These are phyloP conservation scores for Drosophila insularis DNA, from an alignment of 1,140 invertebrate genomes.

Conservation along the genomic window DNA sequence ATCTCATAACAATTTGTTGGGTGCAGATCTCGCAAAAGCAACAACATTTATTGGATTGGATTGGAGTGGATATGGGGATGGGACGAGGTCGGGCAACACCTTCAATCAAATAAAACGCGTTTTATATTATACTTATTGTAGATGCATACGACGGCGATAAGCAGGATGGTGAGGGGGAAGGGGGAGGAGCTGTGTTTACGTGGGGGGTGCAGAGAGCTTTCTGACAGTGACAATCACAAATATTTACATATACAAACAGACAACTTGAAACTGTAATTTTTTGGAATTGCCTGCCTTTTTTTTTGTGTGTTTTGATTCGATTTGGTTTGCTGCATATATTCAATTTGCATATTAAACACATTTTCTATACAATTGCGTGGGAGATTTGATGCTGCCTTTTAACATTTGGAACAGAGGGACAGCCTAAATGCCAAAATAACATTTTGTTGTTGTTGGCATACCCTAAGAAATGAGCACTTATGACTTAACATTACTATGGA, in stretches of 20 bases:
- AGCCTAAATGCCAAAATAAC: background rate
- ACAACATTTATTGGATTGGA: conserved; percentile 27
- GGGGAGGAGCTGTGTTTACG: background rate
- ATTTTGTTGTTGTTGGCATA: background rate
- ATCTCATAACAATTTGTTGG: conserved; percentile 73
- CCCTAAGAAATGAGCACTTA: background rate
- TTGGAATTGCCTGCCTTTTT: conserved; percentile 2
- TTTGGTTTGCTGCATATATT: conserved; percentile 7
- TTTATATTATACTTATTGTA: conserved; percentile 33
- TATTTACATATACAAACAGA: conserved; percentile 2
- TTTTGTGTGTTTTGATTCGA: background rate
- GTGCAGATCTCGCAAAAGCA: conserved; percentile 21
- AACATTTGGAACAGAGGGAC: conserved; percentile 1
- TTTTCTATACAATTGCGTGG: conserved; percentile 27
- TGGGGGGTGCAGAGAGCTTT: background rate
- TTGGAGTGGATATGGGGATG: background rate
- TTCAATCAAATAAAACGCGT: conserved; percentile 43
- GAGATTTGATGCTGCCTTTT: conserved; percentile 15
- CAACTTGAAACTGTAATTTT: conserved; percentile 10
- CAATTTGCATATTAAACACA: conserved; percentile 5
- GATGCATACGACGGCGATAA: no score
- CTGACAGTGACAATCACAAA: background rate
- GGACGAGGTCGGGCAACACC: conserved; percentile 48
- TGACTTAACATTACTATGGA: background rate
- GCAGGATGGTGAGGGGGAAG: no score